Percentiles rank a stretch among this genome's conserved stretches.
Conservation (phyloP, 2,797 vertebrate genomes). For the Sebastiscus tertius region DNA sequence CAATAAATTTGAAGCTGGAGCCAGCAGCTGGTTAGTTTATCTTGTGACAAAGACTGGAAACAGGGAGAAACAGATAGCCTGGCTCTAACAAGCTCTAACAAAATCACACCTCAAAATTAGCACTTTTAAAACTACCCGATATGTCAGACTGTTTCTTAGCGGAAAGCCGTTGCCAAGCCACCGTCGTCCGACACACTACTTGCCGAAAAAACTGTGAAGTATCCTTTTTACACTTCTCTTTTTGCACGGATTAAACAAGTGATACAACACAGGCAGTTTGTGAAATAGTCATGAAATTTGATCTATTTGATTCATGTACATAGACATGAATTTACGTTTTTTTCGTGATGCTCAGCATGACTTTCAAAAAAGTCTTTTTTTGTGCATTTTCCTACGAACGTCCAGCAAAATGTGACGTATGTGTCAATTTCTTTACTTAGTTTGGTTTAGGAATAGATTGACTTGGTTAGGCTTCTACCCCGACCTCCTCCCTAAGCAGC, state of each 20-base stretch:
- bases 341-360: too few relatives aligned
- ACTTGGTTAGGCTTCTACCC: too few relatives aligned
- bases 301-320: too few relatives aligned
- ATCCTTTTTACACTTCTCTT: background rate
- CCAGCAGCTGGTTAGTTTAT: background rate
- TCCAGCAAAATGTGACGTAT: too few relatives aligned
- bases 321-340: too few relatives aligned
- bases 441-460: too few relatives aligned
- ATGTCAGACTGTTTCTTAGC: background rate
- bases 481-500: too few relatives aligned
- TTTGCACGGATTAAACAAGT: background rate
- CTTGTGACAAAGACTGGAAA: background rate
- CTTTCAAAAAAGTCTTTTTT: too few relatives aligned
- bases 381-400: too few relatives aligned
- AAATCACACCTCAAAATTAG: background rate
- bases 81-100: background rate
- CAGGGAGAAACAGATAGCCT: background rate
- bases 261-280: too few relatives aligned
- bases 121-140: background rate
- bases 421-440: too few relatives aligned
- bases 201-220: background rate
- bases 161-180: background rate
- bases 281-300: too few relatives aligned
- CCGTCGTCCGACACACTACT: background rate
- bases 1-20: background rate